These are phyloP conservation scores for Mastigias papua DNA, from an alignment of 30 jellyfish, hydroid and myxozoan genomes.

Conservation along the genomic window DNA sequence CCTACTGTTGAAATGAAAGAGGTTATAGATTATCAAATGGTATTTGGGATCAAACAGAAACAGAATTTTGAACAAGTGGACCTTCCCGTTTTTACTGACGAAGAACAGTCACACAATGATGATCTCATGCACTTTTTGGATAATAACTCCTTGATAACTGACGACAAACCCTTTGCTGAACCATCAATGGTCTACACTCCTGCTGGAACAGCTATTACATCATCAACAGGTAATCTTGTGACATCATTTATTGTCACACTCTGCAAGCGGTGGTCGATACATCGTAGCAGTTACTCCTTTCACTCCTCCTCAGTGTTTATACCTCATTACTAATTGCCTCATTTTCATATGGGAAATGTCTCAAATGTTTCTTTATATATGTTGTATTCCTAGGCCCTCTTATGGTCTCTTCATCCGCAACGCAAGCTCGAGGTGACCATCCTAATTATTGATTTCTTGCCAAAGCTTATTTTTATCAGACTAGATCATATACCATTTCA, in stretches of 20 bases:
- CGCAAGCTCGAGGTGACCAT: background rate
- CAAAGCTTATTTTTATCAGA: background rate
- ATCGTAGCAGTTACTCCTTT: background rate
- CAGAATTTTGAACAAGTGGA: constrained; percentile 14
- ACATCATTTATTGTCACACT: background rate
- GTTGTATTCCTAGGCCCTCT: background rate
- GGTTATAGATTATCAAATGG: constrained; percentile 44
- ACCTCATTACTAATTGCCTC: too few species aligned
- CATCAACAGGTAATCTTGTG: background rate
- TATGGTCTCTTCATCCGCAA: background rate
- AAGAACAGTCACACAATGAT: constrained; percentile 23
- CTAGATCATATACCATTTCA: too few species aligned
- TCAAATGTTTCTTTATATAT: too few species aligned
- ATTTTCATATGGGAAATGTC: too few species aligned
- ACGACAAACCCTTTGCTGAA: constrained; percentile 15
- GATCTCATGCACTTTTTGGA: constrained; percentile 46
- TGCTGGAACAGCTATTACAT: background rate
- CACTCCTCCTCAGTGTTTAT: background rate
- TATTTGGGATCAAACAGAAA: constrained; percentile 61
- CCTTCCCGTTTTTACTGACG: constrained; percentile 59
- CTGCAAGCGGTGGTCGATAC: background rate
- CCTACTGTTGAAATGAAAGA: constrained; percentile 60
- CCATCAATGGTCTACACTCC: background rate
- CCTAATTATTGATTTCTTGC: background rate
- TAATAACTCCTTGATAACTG: background rate